Percentiles rank a stretch among this genome's conserved stretches.
Evolutionary conservation across 2,888 invertebrate species (phyloP).

Genomic region (Mesorhabditis spiculigera): DNA sequence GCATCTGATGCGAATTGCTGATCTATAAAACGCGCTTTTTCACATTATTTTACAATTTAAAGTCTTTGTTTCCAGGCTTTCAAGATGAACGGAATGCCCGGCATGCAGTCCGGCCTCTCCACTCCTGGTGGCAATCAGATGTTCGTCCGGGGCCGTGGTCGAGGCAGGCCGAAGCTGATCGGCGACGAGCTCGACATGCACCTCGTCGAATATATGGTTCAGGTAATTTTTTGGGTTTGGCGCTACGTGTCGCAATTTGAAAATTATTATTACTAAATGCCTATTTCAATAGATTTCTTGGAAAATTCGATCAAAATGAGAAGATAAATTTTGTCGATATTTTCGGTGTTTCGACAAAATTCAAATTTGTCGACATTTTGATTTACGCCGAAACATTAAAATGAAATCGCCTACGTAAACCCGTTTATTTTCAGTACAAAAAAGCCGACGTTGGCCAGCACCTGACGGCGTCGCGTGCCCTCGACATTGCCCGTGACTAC

Average conservation of each 20-base stretch:
- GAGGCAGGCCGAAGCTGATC: conserved; percentile 56
- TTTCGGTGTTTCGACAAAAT: too few species aligned
- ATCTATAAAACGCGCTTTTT: background rate
- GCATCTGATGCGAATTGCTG: too few species aligned
- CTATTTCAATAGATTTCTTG: too few species aligned
- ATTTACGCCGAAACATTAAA: background rate
- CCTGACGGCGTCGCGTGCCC: conserved; percentile 56
- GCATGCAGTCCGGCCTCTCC: conserved; percentile 22
- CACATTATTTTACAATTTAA: background rate
- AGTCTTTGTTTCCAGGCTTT: conserved; percentile 9
- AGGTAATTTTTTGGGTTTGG: conserved; percentile 11
- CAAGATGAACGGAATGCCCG: conserved; percentile 24
- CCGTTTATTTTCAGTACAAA: conserved; percentile 8
- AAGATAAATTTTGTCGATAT: too few species aligned
- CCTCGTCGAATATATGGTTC: conserved; percentile 55
- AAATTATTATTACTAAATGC: too few species aligned
- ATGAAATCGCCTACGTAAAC: background rate
- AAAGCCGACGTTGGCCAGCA: conserved; percentile 16
- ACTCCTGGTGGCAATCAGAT: conserved; percentile 28
- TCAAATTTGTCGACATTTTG: background rate
- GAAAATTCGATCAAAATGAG: too few species aligned
- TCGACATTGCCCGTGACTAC: conserved; percentile 59
- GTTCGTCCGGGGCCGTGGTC: conserved; percentile 50
- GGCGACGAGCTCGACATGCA: conserved; percentile 57
- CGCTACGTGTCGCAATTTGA: too few species aligned